Evolutionary conservation across 2,113 vertebrate species (phyloP).

Genomic region (Theropithecus gelada): DNA sequence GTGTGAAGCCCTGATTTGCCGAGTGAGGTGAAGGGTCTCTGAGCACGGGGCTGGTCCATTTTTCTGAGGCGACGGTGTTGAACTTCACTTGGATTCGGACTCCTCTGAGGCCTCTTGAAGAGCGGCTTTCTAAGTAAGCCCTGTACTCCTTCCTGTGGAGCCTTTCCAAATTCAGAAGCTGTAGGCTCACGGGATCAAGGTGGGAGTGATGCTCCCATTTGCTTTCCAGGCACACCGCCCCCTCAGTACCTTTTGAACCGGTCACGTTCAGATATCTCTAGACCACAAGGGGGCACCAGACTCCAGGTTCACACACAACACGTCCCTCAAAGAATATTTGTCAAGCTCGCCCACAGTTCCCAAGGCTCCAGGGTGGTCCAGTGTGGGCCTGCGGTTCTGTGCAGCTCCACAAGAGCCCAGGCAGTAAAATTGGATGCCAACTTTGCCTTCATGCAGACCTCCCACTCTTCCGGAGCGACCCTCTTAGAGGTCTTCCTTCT

Average conservation of each 20-base stretch:
- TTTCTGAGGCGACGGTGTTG: neutral
- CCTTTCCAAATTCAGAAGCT: neutral
- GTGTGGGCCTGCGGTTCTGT: neutral
- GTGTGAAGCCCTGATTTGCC: neutral
- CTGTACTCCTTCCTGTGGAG: neutral
- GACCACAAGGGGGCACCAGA: slow-evolving; percentile 68
- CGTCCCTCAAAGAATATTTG: neutral
- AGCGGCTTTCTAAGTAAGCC: neutral
- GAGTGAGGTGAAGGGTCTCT: neutral
- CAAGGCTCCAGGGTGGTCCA: neutral
- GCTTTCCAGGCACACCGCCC: neutral
- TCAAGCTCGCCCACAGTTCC: neutral
- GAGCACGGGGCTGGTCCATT: neutral
- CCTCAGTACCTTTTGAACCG: neutral
- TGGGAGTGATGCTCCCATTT: neutral
- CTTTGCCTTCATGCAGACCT: neutral
- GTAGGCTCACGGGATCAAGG: neutral
- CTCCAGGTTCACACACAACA: slow-evolving; percentile 48
- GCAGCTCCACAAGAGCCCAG: neutral
- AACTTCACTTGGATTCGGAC: neutral
- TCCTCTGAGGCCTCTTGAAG: neutral
- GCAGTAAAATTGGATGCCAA: neutral
- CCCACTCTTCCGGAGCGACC: no score
- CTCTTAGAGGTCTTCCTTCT: neutral
- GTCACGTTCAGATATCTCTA: neutral